Evolutionary conservation across 2,888 invertebrate species (phyloP).

Genomic region (Ophion ellenae): DNA sequence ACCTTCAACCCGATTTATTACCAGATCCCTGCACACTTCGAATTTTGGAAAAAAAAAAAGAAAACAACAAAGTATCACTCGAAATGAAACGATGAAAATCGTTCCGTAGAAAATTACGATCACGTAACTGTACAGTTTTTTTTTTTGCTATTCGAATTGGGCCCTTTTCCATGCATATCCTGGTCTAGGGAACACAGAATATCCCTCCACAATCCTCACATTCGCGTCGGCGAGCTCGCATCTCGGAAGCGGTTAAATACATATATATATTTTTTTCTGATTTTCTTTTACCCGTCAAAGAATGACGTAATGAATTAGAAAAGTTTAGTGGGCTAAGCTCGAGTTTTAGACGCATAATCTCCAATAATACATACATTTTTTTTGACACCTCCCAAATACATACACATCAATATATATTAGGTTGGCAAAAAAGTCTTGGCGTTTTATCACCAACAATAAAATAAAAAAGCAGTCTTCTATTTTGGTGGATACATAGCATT

Average conservation of each 20-base stretch:
- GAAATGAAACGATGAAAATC: background rate
- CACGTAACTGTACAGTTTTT: background rate
- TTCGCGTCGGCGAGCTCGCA: constrained; percentile 55
- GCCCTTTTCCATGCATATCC: background rate
- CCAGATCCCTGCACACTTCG: constrained; percentile 20
- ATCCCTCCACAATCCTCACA: constrained; percentile 14
- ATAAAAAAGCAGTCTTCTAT: no score
- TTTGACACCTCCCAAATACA: constrained; percentile 23
- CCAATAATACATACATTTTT: constrained; percentile 39
- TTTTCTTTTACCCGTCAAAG: constrained; percentile 32
- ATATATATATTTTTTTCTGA: constrained; percentile 16
- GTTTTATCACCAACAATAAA: no score
- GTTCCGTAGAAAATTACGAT: background rate
- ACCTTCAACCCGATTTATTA: constrained; percentile 23
- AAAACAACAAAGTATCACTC: background rate
- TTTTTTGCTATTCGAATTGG: constrained; percentile 18
- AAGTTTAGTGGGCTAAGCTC: constrained; percentile 77
- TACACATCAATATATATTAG: constrained; percentile 16
- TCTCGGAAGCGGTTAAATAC: constrained; percentile 53
- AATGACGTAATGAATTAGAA: constrained; percentile 67
- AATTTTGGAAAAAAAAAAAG: constrained; percentile 31
- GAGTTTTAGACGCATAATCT: constrained; percentile 75
- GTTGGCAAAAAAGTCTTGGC: no score
- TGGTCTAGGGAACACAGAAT: constrained; percentile 7
- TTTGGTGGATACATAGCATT: no score